Evolutionary conservation across 2,888 invertebrate species (phyloP), one percentile per base, ranked within the genome.

Genomic region (Glaucopsyche alexis): DNA sequence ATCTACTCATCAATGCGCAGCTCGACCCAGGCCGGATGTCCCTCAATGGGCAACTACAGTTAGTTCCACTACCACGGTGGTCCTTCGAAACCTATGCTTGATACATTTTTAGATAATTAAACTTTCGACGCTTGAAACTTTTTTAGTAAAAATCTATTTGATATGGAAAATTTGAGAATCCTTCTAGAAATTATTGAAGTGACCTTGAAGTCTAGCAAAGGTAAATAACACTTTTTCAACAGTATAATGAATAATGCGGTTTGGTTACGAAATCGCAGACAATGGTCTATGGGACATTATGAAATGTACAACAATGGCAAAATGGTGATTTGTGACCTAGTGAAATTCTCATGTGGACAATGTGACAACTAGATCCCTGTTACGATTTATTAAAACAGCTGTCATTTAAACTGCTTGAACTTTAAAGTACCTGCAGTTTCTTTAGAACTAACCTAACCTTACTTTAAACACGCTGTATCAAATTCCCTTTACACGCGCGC

Each of bases 221-320:
- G 69, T 69, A 49, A 38, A 49, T 47, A 69, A 49, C 19, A 47
- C 47, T 19, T 76, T 77, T 76, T 76, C 50, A 74, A 74, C 74
- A 71, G 75, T 76, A 75, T 69, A 75, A 75, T 74, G 74, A 78
- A 77, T 79, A 77, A 78, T 75, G 77, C 77, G 76, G 76, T 77
- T 65, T 55, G 73, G 72, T 81, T 81, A 76, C 77, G 78, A 81
- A 78, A 81, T 70, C 64, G 64, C 71, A 77, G 75, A 81, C 81
- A 81, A 81, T 80, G 74, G 76, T 78, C 78, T 80, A 80, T 80
- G 80, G 79, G 80, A 79, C 81, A 76, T 79, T 78, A 77, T 75
- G 78, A 74, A 79, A 79, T 50, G 38, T 50, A 47, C 70, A 66
- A 79, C 79, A 78, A 79, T 79, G 71, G 77, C 72, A 74, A 75